A percentile compares a stretch with the other conserved stretches of the same genome.
These are phyloP conservation scores for Zaprionus inermis DNA, from an alignment of 1,140 invertebrate species.

Conservation along the genomic window DNA sequence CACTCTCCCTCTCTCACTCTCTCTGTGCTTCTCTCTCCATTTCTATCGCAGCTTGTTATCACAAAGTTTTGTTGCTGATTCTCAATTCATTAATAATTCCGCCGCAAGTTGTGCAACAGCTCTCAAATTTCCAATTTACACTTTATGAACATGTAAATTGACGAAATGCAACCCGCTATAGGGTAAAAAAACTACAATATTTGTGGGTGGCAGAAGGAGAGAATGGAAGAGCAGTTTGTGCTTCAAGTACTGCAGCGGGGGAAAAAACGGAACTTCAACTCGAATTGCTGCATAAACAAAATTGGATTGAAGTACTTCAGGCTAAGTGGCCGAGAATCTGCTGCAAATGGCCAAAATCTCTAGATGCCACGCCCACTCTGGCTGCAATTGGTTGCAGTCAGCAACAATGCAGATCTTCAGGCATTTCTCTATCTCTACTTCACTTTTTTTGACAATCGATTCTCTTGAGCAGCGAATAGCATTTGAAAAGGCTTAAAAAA, in stretches of 20 bases:
- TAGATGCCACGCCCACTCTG: neutral
- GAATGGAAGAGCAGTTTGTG: neutral
- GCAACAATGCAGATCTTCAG: constrained; percentile 18
- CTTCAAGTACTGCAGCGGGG: constrained; percentile 9
- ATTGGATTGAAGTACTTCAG: constrained; percentile 52
- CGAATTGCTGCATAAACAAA: constrained; percentile 46
- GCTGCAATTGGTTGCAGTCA: constrained; percentile 29
- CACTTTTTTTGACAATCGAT: constrained; percentile 12
- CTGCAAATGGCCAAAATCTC: constrained; percentile 39
- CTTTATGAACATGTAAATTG: constrained; percentile 59
- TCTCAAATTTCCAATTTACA: constrained; percentile 60
- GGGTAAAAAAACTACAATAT: constrained; percentile 1
- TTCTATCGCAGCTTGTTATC: constrained; percentile 33
- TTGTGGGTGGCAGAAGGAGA: neutral
- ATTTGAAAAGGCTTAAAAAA: neutral
- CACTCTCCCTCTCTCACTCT: neutral
- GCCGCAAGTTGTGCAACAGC: constrained; percentile 40
- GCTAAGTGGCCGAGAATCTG: constrained; percentile 42
- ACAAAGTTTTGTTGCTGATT: constrained; percentile 53
- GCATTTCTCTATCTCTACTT: neutral
- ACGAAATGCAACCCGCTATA: constrained; percentile 20
- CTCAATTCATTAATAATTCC: constrained; percentile 59
- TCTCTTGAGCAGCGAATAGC: constrained; percentile 5
- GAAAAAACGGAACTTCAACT: constrained; percentile 27
- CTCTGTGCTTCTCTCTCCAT: neutral